Evolutionary conservation across 2,888 invertebrate genomes (phyloP).

Genomic region (Lasioglossum zephyrum): DNA sequence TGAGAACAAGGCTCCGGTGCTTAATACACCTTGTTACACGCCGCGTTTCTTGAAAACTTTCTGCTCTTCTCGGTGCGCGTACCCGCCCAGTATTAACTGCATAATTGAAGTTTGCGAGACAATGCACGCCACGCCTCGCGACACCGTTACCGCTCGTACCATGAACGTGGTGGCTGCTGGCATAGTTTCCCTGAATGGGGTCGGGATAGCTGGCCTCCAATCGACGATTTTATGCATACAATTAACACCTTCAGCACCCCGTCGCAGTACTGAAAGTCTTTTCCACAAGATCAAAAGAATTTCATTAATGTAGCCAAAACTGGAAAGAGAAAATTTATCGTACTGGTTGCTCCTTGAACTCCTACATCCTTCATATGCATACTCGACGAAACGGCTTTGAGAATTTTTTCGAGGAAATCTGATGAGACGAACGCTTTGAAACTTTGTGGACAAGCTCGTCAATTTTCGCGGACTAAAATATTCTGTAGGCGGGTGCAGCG

Average conservation of each 20-base stretch:
- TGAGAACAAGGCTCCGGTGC: not conserved
- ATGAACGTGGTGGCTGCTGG: not conserved
- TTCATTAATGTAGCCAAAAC: too few species aligned
- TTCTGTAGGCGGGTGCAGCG: not conserved
- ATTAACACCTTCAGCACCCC: too few species aligned
- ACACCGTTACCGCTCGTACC: not conserved
- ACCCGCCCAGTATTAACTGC: conserved; percentile 8
- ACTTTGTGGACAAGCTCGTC: not conserved
- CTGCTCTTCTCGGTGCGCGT: not conserved
- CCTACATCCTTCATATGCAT: too few species aligned
- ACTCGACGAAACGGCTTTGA: not conserved
- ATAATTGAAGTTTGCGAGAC: conserved; percentile 20
- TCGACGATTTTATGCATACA: not conserved
- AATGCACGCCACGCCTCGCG: not conserved
- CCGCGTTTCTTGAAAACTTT: not conserved
- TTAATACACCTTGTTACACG: not conserved
- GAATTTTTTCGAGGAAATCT: not conserved
- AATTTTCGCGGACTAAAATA: not conserved
- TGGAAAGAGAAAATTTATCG: too few species aligned
- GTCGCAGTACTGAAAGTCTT: too few species aligned
- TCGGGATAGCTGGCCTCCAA: not conserved
- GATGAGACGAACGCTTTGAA: not conserved
- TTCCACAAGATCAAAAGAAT: too few species aligned
- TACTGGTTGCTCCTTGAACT: too few species aligned
- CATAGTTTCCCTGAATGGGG: not conserved